Base-by-base conservation (phyloP, 2,888 invertebrate species). In the Resseliella maxima region DNA sequence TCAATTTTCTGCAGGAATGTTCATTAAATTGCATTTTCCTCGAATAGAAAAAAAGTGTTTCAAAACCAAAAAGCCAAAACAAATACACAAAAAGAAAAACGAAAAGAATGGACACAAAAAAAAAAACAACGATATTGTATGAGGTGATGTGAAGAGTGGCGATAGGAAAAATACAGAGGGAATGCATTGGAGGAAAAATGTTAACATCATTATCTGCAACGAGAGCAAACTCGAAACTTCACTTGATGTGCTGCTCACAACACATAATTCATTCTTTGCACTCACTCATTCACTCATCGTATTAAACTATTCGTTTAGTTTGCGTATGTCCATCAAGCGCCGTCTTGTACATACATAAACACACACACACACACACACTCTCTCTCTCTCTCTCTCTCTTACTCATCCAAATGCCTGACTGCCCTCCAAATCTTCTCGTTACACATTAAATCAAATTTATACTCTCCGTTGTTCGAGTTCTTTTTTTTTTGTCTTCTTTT, bases 181-280 rank as follows among this genome's bases (percentile, higher is more conserved):
- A 27, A 31, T 1, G 15, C 18, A 31, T n/a, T 72, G 1, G 72
- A n/a, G 15, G 46, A 31, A 72, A 72, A 72, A 31, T 72, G 27
- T 72, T 72, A 72, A 72, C 72, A 72, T 72, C 72, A 72, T 72
- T 72, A 72, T 72, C 72, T 35, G 35, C 31, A 31, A 10, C 31
- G 72, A 72, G n/a, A n/a, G 31, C 72, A 72, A 72, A 72, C 72
- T 72, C 72, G 31, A 50, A 72, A 72, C 72, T 35, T 72, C 31
- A 15, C 21, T 35, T 0, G 72, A 72, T 72, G 72, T 72, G 31
- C 31, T 72, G 72, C 72, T 72, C 31, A 72, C 72, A 72, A 72
- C 72, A 72, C 72, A 72, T 72, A 72, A 72, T 72, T 72, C 72
- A 72, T 72, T 27, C 72, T 31, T 72, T 72, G 27, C 72, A 59